Conservation (phyloP, 2,888 invertebrate species). For the Luperina testacea region DNA sequence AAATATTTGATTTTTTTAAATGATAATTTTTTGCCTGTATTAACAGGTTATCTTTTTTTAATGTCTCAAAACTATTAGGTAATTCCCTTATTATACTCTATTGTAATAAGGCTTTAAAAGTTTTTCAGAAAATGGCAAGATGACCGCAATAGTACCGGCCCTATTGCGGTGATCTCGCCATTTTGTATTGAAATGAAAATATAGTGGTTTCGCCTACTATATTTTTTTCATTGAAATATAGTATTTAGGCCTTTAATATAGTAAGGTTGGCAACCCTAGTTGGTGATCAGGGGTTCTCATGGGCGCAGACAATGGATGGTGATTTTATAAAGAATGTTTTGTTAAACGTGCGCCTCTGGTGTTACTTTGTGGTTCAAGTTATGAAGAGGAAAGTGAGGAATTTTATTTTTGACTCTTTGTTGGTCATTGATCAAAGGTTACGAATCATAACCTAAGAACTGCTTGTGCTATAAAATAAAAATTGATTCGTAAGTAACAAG, state of each 20-base stretch:
- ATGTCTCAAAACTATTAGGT: not conserved
- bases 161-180: no score
- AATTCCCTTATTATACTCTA: no score
- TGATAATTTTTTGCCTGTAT: no score
- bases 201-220: not conserved
- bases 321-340: conserved; percentile 71
- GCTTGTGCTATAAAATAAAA: not conserved
- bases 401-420: not conserved
- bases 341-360: conserved; percentile 66
- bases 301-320: conserved; percentile 68
- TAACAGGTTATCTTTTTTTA: not conserved
- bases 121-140: no score
- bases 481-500: not conserved
- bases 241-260: not conserved
- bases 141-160: not conserved
- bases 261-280: conserved; percentile 14
- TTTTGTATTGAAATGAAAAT: no score
- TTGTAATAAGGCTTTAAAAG: no score
- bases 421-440: not conserved
- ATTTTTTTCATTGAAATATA: not conserved
- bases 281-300: conserved; percentile 57
- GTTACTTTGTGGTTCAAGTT: conserved; percentile 56
- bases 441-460: not conserved
- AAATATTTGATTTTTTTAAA: no score
- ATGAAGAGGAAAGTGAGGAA: not conserved